Evolutionary conservation across 2,797 vertebrate genomes (phyloP).

Genomic region (Valencia hispanica): DNA sequence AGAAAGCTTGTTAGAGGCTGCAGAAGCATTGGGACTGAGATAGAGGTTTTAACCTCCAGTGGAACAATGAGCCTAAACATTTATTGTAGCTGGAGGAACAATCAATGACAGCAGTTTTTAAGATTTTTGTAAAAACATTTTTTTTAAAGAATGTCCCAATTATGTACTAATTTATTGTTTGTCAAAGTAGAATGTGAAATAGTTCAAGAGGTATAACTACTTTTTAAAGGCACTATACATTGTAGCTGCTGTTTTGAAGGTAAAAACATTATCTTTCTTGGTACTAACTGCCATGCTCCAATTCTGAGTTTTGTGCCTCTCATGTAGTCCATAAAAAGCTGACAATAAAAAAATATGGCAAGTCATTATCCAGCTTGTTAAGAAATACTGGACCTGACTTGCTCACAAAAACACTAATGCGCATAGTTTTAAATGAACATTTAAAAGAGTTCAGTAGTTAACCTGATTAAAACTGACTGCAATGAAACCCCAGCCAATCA

Average conservation of each 20-base stretch:
- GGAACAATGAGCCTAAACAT: neutral
- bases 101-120: neutral
- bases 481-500: neutral
- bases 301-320: neutral
- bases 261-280: neutral
- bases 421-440: neutral
- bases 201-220: too few species aligned
- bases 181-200: neutral
- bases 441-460: neutral
- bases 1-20: neutral
- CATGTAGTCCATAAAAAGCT: neutral
- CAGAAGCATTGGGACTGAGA: neutral
- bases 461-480: constrained; percentile 20
- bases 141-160: neutral
- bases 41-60: neutral
- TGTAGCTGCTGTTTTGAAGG: neutral
- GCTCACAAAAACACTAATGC: neutral
- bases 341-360: neutral
- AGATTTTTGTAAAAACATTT: neutral
- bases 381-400: neutral
- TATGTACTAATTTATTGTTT: neutral
- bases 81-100: neutral
- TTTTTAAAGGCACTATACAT: neutral
- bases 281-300: neutral
- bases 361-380: neutral